Conservation (phyloP, 1,140 invertebrate species). For the Drosophila setifemur region DNA sequence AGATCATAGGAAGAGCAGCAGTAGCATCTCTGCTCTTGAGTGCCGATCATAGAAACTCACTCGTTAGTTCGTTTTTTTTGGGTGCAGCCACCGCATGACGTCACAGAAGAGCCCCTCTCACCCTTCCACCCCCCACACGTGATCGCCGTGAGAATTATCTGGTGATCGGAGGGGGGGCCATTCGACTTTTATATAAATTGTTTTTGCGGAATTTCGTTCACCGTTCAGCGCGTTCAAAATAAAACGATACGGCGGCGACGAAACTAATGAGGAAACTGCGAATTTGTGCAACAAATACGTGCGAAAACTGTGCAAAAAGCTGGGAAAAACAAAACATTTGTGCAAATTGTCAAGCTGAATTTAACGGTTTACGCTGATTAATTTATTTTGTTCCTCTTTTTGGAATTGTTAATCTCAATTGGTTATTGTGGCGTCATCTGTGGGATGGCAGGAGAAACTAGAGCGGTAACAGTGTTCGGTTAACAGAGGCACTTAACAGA, state of each 20-base stretch:
- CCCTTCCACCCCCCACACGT: slow-evolving; percentile 11
- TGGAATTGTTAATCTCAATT: not conserved
- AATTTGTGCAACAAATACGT: slow-evolving; percentile 67
- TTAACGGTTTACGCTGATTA: slow-evolving; percentile 7
- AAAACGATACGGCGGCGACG: slow-evolving; percentile 25
- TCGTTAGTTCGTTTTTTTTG: slow-evolving; percentile 14
- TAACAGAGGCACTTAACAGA: too few relatives aligned
- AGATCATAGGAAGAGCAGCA: not conserved
- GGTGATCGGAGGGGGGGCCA: not conserved
- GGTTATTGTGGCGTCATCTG: not conserved
- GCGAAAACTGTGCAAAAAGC: slow-evolving; percentile 56
- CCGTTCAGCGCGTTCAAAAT: slow-evolving; percentile 27
- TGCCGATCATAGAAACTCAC: slow-evolving; percentile 12
- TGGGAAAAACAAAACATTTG: not conserved
- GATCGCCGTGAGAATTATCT: slow-evolving; percentile 7
- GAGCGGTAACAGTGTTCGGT: too few relatives aligned
- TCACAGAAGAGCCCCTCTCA: not conserved
- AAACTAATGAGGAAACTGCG: slow-evolving; percentile 70
- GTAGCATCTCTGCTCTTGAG: slow-evolving; percentile 15
- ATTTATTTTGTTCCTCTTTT: not conserved
- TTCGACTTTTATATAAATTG: slow-evolving; percentile 44
- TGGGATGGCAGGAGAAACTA: too few relatives aligned
- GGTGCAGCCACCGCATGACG: slow-evolving; percentile 34
- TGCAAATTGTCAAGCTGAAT: slow-evolving; percentile 15
- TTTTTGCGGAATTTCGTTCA: slow-evolving; percentile 28